Base-by-base conservation (phyloP, 2,113 vertebrate species). In the Petroica traversi region DNA sequence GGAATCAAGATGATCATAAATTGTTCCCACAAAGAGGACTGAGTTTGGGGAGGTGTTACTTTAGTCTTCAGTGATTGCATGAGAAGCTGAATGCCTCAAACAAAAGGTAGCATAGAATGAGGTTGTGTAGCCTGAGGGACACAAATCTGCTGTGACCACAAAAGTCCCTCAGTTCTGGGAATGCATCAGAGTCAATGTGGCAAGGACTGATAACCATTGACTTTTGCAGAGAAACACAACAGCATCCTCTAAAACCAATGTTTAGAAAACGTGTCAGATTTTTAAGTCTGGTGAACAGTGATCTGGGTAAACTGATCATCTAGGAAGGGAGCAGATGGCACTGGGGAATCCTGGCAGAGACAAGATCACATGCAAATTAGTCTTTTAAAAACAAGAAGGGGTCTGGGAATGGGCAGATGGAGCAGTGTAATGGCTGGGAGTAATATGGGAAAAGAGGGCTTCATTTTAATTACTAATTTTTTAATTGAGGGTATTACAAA, bases 391-490 rank as follows among this genome's bases (percentile, higher is more conserved):
- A 62, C 46, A 71, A 83, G 93, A 75, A 72, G 33, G 51, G 63
- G 26, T 69, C 78, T 88, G 75, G 59, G 90, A 95, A 88, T 69
- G 63, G 95, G 88, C 95, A 96, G 94, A 97, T 96, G 95, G 94
- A 94, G 36, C 33, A 51, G 38, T 88, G 71, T 88, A 88, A 92
- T 93, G 51, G 20, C 75, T 94, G 49, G 25, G 58, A 94, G 69
- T 79, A 89, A 90, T 69, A 88, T 49, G 75, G 63, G 43, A 26
- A 97, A 95, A 90, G 31, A 34, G 26, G 29, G 38, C 85, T 97
- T 92, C 52, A 96, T 97, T 96, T 96, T 94, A 95, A 94, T 97
- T 85, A 93, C 85, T 94, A 51, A 69, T 94, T 92, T 96, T 93
- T 95, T 95, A 90, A 93, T 90, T 93, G 46, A 80, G 46, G 62